A percentile compares a stretch with the other conserved stretches of the same genome.
phyloP scores from a whole-genome alignment of 2,797 vertebrate species.

The Psittacula echo region DNA sequence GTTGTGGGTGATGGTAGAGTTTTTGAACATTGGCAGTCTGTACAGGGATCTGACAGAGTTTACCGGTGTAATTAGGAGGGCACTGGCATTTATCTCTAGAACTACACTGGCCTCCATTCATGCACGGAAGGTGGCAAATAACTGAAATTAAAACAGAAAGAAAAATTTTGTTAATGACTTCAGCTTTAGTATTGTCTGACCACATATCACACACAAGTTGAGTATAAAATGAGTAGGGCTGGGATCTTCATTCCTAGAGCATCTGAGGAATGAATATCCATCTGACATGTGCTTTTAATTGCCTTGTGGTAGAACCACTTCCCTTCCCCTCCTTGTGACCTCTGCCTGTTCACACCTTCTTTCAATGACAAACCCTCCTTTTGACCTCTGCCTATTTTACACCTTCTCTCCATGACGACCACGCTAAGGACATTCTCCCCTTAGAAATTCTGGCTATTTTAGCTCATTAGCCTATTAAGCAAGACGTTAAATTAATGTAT shows the following conservation, averaged over 20 bases:
- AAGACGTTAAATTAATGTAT: background rate
- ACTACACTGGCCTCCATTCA: constrained; percentile 96
- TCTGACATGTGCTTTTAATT: background rate
- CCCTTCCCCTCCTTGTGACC: background rate
- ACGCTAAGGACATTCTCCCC: background rate
- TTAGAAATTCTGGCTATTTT: background rate
- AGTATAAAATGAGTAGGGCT: background rate
- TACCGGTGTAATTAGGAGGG: constrained; percentile 93
- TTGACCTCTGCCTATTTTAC: background rate
- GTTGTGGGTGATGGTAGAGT: constrained; percentile 77
- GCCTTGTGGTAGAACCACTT: background rate
- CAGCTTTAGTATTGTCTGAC: background rate
- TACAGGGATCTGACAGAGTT: constrained; percentile 93
- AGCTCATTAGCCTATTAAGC: background rate
- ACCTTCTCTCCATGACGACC: background rate
- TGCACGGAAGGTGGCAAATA: constrained; percentile 97
- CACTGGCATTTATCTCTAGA: constrained; percentile 96
- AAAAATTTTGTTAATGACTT: constrained; percentile 28
- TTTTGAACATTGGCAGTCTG: constrained; percentile 80
- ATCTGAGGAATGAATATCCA: background rate
- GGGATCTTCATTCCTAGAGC: background rate
- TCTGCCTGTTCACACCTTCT: accelerated
- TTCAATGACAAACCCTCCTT: background rate
- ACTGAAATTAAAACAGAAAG: constrained; percentile 79
- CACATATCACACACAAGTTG: background rate